Evolutionary conservation across 2,797 vertebrate genomes (phyloP).

Genomic region (Sebastes reedi): DNA sequence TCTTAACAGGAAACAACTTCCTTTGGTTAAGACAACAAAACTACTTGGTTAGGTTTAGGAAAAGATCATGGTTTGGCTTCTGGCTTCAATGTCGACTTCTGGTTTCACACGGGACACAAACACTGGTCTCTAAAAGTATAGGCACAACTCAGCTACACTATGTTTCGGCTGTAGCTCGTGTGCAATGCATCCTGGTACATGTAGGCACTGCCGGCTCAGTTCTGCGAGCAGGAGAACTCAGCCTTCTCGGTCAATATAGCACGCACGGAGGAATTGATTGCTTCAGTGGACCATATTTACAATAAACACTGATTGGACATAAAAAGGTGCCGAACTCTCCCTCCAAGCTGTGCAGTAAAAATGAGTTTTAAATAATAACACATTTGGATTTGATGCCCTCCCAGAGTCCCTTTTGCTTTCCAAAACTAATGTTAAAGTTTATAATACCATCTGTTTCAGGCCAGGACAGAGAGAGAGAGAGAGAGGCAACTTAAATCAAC

Average conservation of each 20-base stretch:
- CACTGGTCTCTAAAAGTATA: fast-evolving
- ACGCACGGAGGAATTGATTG: neutral
- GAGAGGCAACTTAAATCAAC: slow-evolving; percentile 9
- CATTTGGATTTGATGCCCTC: slow-evolving; percentile 30
- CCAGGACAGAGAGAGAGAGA: neutral
- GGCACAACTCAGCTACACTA: neutral
- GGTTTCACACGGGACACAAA: no score
- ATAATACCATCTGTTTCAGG: slow-evolving; percentile 56
- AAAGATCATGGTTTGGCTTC: no score
- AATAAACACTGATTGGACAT: neutral
- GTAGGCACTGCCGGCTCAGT: neutral
- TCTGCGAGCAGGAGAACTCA: neutral
- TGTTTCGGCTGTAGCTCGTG: fast-evolving
- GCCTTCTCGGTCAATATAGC: neutral
- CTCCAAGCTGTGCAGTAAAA: neutral
- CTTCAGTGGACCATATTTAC: neutral
- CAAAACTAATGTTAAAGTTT: slow-evolving; percentile 44
- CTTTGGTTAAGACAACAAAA: no score
- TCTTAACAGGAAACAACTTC: no score
- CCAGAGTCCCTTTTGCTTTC: slow-evolving; percentile 16
- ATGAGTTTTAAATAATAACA: slow-evolving; percentile 30
- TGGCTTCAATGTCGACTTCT: no score
- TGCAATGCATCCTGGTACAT: neutral
- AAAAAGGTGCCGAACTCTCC: neutral
- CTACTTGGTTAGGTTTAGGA: no score